Evolutionary conservation across 2,113 vertebrate species (phyloP), one percentile per base, ranked within the genome.

Genomic region (Hemiprocne comata): DNA sequence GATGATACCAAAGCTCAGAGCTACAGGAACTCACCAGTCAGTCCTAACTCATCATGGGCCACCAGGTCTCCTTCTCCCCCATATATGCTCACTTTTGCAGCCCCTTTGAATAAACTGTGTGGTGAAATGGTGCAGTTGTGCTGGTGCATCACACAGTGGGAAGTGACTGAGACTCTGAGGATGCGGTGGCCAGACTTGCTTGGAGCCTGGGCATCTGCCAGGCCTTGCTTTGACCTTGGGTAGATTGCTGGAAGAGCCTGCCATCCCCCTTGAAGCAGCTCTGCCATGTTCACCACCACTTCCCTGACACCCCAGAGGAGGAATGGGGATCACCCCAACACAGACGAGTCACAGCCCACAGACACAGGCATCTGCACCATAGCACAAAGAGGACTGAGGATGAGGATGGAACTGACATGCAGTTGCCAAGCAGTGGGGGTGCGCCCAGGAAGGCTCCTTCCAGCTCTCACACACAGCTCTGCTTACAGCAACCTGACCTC

Each of bases 71-170:
- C 26, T 80, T 48, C 36, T 85, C 13, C 29, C 31, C 36, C 17
- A 8, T 2, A 8, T 2, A 13, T 0, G 0, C 19, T 51, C 17
- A 42, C 5, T 50, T 70, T 53, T 57, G 10, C 36, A 85, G 17
- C 16, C 7, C 0, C 2, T n/a, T 84, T 64, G 29, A 73, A 73
- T 0, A 33, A 83, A 57, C 2, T n/a, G 33, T 53, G 33, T 10
- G 34, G 19, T 65, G 13, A 46, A 57, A 53, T 0, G 1, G 29
- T 21, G 50, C 29, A 69, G 38, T 15, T 57, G 17, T 67, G 38
- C 67, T 34, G 26, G 58, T n/a, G 50, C 28, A 17, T 54, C 48
- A 89, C 54, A 46, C 13, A 79, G 18, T 20, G 46, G 28, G 8
- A 11, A 46, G 13, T 31, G 31, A 76, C 29, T 28, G 48, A 46